Evolutionary conservation across 2,113 vertebrate species (phyloP).

Genomic region (Mohoua ochrocephala): DNA sequence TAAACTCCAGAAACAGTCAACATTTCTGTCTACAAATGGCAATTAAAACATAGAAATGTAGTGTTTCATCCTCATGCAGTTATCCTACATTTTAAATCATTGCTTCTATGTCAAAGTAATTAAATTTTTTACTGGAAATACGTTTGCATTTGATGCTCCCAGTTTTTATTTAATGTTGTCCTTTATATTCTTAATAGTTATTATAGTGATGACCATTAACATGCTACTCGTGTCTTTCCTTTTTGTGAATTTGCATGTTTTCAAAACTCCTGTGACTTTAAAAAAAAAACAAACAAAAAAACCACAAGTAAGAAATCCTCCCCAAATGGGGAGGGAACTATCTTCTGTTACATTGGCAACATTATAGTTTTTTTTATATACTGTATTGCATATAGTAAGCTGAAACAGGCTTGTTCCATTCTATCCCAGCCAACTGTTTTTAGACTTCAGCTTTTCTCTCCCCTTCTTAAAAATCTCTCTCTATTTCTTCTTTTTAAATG

Average conservation of each 20-base stretch:
- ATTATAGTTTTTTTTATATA: background rate
- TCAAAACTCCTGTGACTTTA: background rate
- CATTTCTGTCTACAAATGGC: background rate
- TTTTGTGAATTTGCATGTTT: background rate
- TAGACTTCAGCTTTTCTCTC: background rate
- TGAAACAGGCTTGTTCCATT: background rate
- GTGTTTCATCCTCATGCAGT: background rate
- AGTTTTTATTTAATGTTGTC: background rate
- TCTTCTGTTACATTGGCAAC: background rate
- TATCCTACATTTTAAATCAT: background rate
- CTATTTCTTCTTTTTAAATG: background rate
- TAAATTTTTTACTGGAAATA: background rate
- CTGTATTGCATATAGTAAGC: background rate
- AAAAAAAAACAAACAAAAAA: background rate
- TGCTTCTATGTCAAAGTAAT: background rate
- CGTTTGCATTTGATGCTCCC: background rate
- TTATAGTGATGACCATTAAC: background rate
- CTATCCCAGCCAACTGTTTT: background rate
- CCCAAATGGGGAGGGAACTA: background rate
- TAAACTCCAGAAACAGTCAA: background rate
- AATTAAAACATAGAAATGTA: background rate
- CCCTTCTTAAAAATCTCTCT: background rate
- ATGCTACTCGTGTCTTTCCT: background rate
- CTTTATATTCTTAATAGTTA: background rate
- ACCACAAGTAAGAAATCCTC: fast-evolving